A percentile compares a stretch with the other conserved stretches of the same genome.
phyloP scores from a whole-genome alignment of 1,140 invertebrate genomes.

The Drosophila oshimai region DNA sequence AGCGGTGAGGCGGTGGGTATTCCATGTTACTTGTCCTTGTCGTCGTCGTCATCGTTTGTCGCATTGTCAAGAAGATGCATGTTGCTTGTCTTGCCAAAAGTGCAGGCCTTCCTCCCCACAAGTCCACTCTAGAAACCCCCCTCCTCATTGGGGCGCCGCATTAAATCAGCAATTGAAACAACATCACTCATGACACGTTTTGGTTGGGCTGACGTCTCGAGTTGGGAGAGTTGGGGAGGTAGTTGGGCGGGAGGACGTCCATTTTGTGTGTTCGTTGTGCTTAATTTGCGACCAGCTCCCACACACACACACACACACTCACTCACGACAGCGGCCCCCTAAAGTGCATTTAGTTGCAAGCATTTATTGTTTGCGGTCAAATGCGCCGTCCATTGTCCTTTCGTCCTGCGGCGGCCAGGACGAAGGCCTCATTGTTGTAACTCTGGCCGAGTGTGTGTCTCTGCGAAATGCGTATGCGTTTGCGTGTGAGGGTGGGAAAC shows the following conservation, averaged over 20 bases:
- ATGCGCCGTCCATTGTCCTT: constrained; percentile 61
- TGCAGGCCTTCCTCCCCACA: not conserved
- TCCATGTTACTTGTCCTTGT: constrained; percentile 68
- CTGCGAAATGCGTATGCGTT: not conserved
- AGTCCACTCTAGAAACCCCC: not conserved
- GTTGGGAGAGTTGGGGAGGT: not conserved
- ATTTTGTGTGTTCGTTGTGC: constrained; percentile 73
- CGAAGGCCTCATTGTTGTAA: constrained; percentile 56
- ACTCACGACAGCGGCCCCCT: constrained; percentile 34
- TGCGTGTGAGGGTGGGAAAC: constrained; percentile 33
- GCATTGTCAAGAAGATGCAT: constrained; percentile 80
- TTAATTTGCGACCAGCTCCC: constrained; percentile 68
- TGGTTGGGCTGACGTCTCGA: constrained; percentile 45
- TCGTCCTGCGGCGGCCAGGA: constrained; percentile 45
- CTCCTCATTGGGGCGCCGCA: constrained; percentile 48
- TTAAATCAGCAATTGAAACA: constrained; percentile 82
- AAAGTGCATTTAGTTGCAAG: constrained; percentile 80
- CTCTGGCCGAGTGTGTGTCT: constrained; percentile 3
- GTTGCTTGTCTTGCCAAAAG: constrained; percentile 77
- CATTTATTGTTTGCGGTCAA: constrained; percentile 81
- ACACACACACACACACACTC: constrained; percentile 23
- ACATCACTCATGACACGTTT: constrained; percentile 81
- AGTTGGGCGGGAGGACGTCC: constrained; percentile 13
- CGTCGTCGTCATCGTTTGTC: constrained; percentile 77
- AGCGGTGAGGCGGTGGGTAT: not conserved